Conservation (phyloP, 1,140 invertebrate species). For the Lepidostoma basale region DNA sequence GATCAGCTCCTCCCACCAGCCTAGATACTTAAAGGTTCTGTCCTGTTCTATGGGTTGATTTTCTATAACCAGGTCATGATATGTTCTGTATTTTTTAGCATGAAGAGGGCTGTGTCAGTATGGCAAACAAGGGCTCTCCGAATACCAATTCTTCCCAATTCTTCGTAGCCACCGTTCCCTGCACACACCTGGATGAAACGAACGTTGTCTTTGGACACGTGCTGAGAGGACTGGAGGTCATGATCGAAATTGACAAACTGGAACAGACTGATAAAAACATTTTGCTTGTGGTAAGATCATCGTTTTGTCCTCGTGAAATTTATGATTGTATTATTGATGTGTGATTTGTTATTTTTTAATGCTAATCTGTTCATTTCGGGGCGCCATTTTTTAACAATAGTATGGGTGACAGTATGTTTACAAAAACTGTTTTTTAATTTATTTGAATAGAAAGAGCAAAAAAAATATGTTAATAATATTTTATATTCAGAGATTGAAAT, state of each 20-base stretch:
- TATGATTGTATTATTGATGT: neutral
- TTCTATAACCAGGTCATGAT: no score
- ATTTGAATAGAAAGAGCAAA: no score
- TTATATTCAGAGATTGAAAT: no score
- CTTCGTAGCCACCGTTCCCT: constrained; percentile 86
- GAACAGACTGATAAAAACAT: constrained; percentile 60
- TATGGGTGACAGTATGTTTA: no score
- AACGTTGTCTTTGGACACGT: constrained; percentile 92
- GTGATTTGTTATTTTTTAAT: neutral
- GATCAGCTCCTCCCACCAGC: no score
- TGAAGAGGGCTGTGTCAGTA: constrained; percentile 78
- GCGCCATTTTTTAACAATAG: no score
- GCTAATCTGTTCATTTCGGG: neutral
- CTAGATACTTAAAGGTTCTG: no score
- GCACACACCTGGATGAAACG: constrained; percentile 83
- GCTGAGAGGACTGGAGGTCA: constrained; percentile 70
- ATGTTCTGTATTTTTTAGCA: constrained; percentile 66
- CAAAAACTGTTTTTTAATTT: no score
- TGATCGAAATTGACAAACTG: constrained; percentile 69
- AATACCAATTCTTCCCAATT: constrained; percentile 95
- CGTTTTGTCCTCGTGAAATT: neutral
- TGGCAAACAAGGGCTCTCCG: constrained; percentile 85
- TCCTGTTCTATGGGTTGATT: no score
- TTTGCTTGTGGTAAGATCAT: constrained; percentile 61
- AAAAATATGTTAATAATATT: no score